Percentiles rank a stretch among this genome's conserved stretches.
Evolutionary conservation across 2,797 vertebrate species (phyloP).

Genomic region (Balearica regulorum): DNA sequence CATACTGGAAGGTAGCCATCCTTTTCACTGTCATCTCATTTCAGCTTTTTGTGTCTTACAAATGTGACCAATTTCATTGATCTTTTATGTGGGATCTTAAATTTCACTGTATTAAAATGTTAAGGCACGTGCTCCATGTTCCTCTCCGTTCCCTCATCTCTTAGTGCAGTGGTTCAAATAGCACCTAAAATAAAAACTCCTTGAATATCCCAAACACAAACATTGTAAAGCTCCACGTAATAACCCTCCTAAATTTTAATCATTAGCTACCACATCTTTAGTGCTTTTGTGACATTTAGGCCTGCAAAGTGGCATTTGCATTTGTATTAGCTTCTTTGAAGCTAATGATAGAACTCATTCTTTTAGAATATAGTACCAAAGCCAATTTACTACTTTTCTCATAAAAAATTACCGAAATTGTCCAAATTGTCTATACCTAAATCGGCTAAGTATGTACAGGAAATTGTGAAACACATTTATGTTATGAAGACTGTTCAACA

Average conservation of each 20-base stretch:
- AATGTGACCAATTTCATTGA: not conserved
- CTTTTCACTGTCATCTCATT: not conserved
- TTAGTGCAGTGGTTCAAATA: not conserved
- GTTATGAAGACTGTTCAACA: not conserved
- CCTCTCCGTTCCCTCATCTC: not conserved
- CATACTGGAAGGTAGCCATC: not conserved
- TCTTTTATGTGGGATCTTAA: not conserved
- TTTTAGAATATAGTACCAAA: not conserved
- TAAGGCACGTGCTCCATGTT: accelerated
- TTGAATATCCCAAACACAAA: not conserved
- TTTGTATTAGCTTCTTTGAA: not conserved
- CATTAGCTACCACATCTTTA: not conserved
- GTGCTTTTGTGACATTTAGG: not conserved
- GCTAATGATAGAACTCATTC: not conserved
- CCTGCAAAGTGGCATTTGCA: not conserved
- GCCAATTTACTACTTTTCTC: not conserved
- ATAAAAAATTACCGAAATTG: not conserved
- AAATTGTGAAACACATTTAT: not conserved
- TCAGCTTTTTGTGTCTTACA: not conserved
- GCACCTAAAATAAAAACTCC: not conserved
- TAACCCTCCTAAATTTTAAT: not conserved
- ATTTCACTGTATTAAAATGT: not conserved
- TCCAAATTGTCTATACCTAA: not conserved
- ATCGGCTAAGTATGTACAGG: not conserved
- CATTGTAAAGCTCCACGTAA: accelerated